Evolutionary conservation across 1,140 invertebrate species (phyloP), one percentile per base, ranked within the genome.

Genomic region (Carposina sasakii): DNA sequence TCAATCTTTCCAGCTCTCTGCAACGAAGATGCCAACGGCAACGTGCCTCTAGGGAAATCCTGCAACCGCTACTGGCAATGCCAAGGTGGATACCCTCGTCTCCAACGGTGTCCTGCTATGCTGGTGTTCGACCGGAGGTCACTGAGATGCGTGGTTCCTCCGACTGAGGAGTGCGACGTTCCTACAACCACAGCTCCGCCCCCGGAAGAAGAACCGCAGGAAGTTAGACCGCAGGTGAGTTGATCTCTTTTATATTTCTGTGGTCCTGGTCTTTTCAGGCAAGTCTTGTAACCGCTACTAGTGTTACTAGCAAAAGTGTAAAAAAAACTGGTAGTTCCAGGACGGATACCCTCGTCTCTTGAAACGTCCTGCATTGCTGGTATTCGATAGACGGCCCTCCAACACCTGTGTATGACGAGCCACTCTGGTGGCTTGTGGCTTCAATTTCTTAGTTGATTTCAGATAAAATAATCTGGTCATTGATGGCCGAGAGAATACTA

Each of bases 241-340:
- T 33, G n/a, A n/a, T n/a, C n/a, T n/a, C n/a, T n/a, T n/a, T n/a
- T n/a, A n/a, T n/a, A n/a, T n/a, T n/a, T n/a, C n/a, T n/a, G n/a
- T n/a, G n/a, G n/a, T n/a, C n/a, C n/a, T n/a, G n/a, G n/a, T n/a
- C n/a, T n/a, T n/a, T n/a, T n/a, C n/a, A n/a, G 95, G 94, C 58
- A 96, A 96, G 81, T 96, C 94, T 2, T 97, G 95, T 87, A 96
- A 96, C 81, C 88, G 95, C 19, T 97, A 96, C n/a, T n/a, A n/a
- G n/a, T n/a, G n/a, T n/a, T n/a, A n/a, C n/a, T n/a, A n/a, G n/a
- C n/a, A n/a, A n/a, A n/a, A n/a, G n/a, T n/a, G n/a, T n/a, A n/a
- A n/a, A n/a, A n/a, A n/a, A n/a, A n/a, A n/a, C 82, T 97, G 95
- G 95, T 92, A 96, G 61, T 97, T 95, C 67, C 94, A 96, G 75